A percentile compares a stretch with the other conserved stretches of the same genome.
Conservation (phyloP, 2,797 vertebrate species). For the Salarias fasciatus region DNA sequence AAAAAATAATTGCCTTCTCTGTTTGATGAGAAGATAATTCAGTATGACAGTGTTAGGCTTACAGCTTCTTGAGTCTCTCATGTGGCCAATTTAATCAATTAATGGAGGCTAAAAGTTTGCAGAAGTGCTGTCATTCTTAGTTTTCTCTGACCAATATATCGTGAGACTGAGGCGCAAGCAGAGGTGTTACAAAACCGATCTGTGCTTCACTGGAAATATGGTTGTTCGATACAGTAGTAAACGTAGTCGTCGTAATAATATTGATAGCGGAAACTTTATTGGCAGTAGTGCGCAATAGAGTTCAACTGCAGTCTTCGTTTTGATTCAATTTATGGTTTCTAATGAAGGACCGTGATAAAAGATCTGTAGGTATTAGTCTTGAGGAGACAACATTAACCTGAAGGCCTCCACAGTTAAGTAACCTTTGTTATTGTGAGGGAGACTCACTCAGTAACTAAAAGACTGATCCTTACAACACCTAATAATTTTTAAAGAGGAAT, state of each 20-base stretch:
- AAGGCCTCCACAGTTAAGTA: conserved; percentile 34
- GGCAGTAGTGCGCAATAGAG: not conserved
- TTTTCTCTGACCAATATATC: conserved; percentile 10
- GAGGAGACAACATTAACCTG: conserved; percentile 32
- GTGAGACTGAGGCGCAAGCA: not conserved
- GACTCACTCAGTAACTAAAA: conserved; percentile 18
- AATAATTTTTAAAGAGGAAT: conserved; percentile 40
- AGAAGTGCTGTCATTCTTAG: not conserved
- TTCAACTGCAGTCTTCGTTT: conserved; percentile 2
- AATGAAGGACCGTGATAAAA: conserved; percentile 28
- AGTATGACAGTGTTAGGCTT: not conserved
- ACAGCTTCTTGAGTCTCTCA: not conserved
- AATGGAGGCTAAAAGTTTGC: not conserved
- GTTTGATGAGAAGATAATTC: not conserved
- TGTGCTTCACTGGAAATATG: not conserved
- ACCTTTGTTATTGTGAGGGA: conserved; percentile 32
- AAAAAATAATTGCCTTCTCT: too few species aligned
- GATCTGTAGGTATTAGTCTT: conserved; percentile 16
- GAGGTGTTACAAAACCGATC: not conserved
- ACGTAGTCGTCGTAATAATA: not conserved
- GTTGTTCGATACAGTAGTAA: not conserved
- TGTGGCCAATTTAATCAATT: not conserved
- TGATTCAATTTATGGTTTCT: conserved; percentile 18
- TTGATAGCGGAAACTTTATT: not conserved
- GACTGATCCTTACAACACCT: conserved; percentile 34